phyloP scores from a whole-genome alignment of 2,797 vertebrate species.

The Takifugu rubripes region DNA sequence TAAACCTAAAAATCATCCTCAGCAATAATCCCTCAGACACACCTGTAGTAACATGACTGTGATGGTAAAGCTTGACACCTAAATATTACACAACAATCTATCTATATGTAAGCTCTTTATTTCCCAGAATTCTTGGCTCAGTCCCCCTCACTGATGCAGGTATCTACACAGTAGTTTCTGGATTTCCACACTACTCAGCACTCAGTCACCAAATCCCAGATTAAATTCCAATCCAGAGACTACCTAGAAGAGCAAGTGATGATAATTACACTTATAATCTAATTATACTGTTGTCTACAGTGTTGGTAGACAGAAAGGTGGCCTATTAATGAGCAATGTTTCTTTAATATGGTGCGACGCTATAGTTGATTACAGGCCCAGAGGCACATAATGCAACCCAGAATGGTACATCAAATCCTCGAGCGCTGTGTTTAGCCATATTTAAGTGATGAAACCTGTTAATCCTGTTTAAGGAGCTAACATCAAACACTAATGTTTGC shows the following conservation, averaged over 20 bases:
- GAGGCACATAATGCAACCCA: too few relatives aligned
- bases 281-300: slow-evolving; percentile 44
- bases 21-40: slow-evolving; percentile 13
- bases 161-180: slow-evolving; percentile 44
- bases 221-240: slow-evolving; percentile 68
- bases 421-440: too few relatives aligned
- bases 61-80: slow-evolving; percentile 9
- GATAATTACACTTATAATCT: slow-evolving; percentile 60
- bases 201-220: slow-evolving; percentile 71
- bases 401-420: too few relatives aligned
- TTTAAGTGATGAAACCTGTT: too few relatives aligned
- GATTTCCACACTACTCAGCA: slow-evolving; percentile 69
- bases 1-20: slow-evolving; percentile 9
- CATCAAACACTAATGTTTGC: too few relatives aligned
- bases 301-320: background rate
- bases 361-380: background rate
- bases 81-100: slow-evolving; percentile 34
- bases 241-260: slow-evolving; percentile 58
- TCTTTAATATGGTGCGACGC: background rate
- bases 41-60: slow-evolving; percentile 18
- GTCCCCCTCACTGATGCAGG: slow-evolving; percentile 6
- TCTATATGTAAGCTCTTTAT: slow-evolving; percentile 17
- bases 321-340: background rate
- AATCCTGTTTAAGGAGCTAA: too few relatives aligned
- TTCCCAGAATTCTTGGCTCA: background rate